Conservation (phyloP, 2,797 vertebrate species). For the Girardinus metallicus region DNA sequence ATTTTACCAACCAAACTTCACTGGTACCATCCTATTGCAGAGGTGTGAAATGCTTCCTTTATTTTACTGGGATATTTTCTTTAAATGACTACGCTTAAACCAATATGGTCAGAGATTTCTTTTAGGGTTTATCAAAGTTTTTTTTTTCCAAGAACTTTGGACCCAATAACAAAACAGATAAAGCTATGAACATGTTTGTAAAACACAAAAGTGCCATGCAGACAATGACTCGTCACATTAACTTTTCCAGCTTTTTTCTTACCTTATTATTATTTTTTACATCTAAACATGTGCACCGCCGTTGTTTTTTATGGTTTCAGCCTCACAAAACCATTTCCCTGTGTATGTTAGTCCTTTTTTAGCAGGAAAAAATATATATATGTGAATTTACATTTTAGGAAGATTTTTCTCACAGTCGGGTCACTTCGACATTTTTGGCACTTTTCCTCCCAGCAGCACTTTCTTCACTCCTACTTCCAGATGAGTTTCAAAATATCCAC, state of each 20-base stretch:
- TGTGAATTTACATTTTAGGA: not conserved
- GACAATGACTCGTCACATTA: not conserved
- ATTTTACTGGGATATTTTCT: not conserved
- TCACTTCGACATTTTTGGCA: conserved; percentile 2
- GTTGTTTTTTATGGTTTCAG: not conserved
- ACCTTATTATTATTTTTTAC: not conserved
- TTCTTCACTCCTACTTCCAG: not conserved
- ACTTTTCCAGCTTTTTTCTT: not conserved
- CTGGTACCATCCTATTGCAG: conserved; percentile 5
- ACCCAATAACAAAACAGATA: conserved; percentile 9
- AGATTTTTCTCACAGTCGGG: not conserved
- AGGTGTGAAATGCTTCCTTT: not conserved
- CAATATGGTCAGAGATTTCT: conserved; percentile 38
- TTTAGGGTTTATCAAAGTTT: conserved; percentile 21
- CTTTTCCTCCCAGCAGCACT: not conserved
- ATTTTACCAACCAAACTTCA: not conserved
- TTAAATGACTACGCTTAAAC: conserved; percentile 33
- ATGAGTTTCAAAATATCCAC: conserved; percentile 7
- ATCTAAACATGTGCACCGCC: not conserved
- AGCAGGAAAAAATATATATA: not conserved
- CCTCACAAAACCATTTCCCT: not conserved
- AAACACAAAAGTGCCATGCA: conserved; percentile 16
- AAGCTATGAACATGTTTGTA: conserved; percentile 26
- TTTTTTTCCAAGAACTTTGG: conserved; percentile 24
- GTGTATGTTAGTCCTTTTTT: not conserved